phyloP scores from a whole-genome alignment of 2,797 vertebrate genomes.

The Pseudochaenichthys georgianus region DNA sequence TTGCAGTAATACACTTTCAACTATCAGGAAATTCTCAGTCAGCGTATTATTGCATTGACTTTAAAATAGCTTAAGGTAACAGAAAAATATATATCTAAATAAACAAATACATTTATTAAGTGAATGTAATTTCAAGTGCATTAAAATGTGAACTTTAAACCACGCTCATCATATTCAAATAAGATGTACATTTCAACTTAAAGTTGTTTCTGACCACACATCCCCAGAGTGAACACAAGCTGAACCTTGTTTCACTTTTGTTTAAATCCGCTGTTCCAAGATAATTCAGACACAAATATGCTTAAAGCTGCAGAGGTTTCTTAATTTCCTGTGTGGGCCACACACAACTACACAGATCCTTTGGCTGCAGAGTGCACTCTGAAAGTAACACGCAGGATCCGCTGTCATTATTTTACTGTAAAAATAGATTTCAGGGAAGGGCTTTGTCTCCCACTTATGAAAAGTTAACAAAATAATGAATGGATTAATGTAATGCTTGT shows the following conservation, averaged over 20 bases:
- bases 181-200: constrained; percentile 38
- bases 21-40: background rate
- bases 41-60: background rate
- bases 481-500: constrained; percentile 52
- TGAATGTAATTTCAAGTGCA: constrained; percentile 1
- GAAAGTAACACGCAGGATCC: constrained; percentile 73
- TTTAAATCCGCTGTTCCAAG: constrained; percentile 84
- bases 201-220: constrained; percentile 65
- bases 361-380: constrained; percentile 60
- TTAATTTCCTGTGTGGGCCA: constrained; percentile 89
- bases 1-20: background rate
- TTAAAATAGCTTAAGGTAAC: background rate
- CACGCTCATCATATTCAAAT: constrained; percentile 20
- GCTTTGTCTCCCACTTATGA: constrained; percentile 62
- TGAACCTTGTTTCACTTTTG: constrained; percentile 83
- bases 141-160: constrained; percentile 35
- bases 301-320: constrained; percentile 86
- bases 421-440: constrained; percentile 73
- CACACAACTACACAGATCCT: constrained; percentile 79
- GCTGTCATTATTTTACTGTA: constrained; percentile 72
- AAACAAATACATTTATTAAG: background rate
- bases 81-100: background rate
- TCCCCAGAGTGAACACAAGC: constrained; percentile 64
- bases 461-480: constrained; percentile 73
- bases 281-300: constrained; percentile 87